phyloP scores from a whole-genome alignment of 1,140 invertebrate genomes.

The Parasteatoda tepidariorum region DNA sequence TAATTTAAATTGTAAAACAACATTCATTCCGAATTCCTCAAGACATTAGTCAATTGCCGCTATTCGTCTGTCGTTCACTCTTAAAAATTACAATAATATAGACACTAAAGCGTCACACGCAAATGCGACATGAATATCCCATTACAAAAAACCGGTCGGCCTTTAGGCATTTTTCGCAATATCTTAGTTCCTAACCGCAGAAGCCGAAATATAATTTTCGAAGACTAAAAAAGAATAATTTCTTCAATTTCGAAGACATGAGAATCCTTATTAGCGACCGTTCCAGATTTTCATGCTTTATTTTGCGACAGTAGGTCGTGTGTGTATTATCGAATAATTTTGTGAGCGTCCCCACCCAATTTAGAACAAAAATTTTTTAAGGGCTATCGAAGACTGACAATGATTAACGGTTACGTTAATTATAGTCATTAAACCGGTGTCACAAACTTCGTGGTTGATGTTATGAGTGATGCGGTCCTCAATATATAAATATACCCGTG shows the following conservation, averaged over 20 bases:
- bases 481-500: neutral
- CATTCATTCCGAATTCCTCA: neutral
- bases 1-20: neutral
- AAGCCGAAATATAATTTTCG: neutral
- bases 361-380: neutral
- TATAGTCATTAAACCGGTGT: conserved; percentile 3
- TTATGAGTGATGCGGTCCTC: neutral
- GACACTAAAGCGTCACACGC: neutral
- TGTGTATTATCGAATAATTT: neutral
- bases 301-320: neutral
- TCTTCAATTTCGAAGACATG: no score
- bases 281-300: neutral
- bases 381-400: conserved; percentile 1
- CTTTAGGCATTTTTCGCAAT: neutral
- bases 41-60: neutral
- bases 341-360: neutral
- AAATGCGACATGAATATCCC: neutral
- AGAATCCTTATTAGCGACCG: neutral
- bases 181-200: neutral
- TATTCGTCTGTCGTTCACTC: neutral
- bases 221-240: no score
- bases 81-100: neutral
- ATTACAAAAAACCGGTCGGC: neutral
- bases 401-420: conserved; percentile 23
- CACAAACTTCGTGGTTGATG: neutral